Percentiles rank a stretch among this genome's conserved stretches.
Conservation (phyloP, 2,113 vertebrate species). For the Aptenodytes forsteri region DNA sequence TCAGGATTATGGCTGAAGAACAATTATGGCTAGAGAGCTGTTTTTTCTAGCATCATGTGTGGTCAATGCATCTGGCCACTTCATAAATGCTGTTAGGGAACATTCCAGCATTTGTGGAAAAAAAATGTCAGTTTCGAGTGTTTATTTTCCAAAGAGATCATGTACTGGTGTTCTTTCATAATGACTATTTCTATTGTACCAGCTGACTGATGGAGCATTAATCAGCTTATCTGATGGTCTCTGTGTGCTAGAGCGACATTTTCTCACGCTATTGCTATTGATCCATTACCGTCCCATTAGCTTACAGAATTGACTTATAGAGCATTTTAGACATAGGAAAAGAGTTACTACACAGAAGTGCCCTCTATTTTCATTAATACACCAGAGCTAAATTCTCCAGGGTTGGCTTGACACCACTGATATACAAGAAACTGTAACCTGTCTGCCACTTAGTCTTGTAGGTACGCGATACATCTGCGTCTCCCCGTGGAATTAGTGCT, state of each 20-base stretch:
- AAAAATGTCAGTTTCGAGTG: background rate
- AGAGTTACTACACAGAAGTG: background rate
- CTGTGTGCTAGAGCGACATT: background rate
- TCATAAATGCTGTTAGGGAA: background rate
- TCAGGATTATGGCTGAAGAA: background rate
- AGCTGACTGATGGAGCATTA: background rate
- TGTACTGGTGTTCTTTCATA: background rate
- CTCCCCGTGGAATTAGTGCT: background rate
- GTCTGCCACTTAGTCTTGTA: background rate
- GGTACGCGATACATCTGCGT: background rate
- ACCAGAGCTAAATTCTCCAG: background rate
- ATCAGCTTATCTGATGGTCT: constrained; percentile 32
- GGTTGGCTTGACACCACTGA: background rate
- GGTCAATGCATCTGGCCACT: background rate
- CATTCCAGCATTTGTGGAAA: background rate
- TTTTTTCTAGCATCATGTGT: background rate
- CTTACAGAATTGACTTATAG: background rate
- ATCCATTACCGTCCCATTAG: background rate
- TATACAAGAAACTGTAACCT: background rate
- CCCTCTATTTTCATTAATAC: background rate
- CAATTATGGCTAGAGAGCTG: background rate
- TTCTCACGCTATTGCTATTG: constrained; percentile 3
- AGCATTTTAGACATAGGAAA: background rate
- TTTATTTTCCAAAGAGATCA: constrained; percentile 12
- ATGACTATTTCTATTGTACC: background rate